These are phyloP conservation scores for Drepanosiphum platanoidis DNA, from an alignment of 2,888 invertebrate genomes.

Conservation along the genomic window DNA sequence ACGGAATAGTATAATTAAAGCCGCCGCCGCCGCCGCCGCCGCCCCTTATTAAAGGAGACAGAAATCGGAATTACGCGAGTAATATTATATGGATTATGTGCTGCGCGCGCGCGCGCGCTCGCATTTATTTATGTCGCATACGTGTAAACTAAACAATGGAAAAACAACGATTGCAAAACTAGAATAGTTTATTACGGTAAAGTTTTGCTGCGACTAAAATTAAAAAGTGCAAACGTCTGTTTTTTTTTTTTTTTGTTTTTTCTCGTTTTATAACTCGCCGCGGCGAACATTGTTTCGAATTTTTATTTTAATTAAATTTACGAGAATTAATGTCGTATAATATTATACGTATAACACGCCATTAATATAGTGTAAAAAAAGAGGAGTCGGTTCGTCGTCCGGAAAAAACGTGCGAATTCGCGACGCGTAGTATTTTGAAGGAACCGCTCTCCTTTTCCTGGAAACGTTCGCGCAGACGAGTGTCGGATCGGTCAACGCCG, in stretches of 20 bases:
- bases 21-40: not conserved
- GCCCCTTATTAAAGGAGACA: not conserved
- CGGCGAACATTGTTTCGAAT: not conserved
- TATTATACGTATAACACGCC: too few species aligned
- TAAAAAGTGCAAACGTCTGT: constrained; percentile 1
- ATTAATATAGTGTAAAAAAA: too few species aligned
- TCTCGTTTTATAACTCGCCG: not conserved
- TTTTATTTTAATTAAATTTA: constrained; percentile 10
- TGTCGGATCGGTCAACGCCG: too few species aligned
- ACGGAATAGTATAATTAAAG: constrained; percentile 28
- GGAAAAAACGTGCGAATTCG: too few species aligned
- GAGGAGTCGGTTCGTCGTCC: too few species aligned
- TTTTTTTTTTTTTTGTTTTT: too few species aligned
- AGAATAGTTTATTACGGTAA: not conserved
- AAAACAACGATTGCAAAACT: not conserved
- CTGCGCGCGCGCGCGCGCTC: not conserved
- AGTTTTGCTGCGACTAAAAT: not conserved
- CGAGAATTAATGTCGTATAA: not conserved
- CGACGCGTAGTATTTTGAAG: too few species aligned
- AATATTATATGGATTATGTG: not conserved
- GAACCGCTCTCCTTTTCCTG: too few species aligned
- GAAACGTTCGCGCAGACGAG: too few species aligned
- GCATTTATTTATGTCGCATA: not conserved
- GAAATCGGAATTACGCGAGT: not conserved
- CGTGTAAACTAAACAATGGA: not conserved